Evolutionary conservation across 2,797 vertebrate species (phyloP).

Genomic region (Antrozous pallidus): DNA sequence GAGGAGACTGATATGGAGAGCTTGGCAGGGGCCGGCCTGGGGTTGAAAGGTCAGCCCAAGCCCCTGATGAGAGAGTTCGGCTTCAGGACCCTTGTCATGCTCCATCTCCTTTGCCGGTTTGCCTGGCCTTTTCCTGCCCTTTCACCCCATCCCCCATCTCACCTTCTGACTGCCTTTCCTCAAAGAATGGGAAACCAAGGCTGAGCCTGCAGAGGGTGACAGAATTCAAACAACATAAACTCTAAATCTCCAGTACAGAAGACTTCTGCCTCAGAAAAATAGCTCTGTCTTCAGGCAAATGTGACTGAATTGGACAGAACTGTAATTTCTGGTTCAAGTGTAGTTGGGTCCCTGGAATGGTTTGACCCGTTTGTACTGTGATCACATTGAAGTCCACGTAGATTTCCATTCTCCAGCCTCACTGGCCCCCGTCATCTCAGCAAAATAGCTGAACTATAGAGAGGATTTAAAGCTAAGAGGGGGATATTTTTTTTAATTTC

Average conservation of each 20-base stretch:
- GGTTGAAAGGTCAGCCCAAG: neutral
- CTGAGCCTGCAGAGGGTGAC: neutral
- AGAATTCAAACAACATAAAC: neutral
- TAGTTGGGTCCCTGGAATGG: neutral
- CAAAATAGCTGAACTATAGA: neutral
- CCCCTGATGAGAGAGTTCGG: neutral
- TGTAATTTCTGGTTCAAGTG: neutral
- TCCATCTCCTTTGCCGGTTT: neutral
- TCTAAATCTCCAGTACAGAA: neutral
- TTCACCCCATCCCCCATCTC: neutral
- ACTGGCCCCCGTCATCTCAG: neutral
- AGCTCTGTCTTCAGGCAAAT: neutral
- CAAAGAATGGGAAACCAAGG: neutral
- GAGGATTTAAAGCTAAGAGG: neutral
- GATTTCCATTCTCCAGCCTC: neutral
- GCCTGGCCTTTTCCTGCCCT: neutral
- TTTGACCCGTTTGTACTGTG: neutral
- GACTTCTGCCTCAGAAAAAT: neutral
- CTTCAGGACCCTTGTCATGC: neutral
- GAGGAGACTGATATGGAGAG: slow-evolving; percentile 66
- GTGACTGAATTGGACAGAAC: neutral
- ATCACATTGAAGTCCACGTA: neutral
- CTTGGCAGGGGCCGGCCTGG: slow-evolving; percentile 15
- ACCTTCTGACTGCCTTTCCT: neutral
- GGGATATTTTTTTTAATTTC: too few relatives aligned